These are phyloP conservation scores for Eonycteris spelaea DNA, from an alignment of 2,113 vertebrate species.

Conservation along the genomic window DNA sequence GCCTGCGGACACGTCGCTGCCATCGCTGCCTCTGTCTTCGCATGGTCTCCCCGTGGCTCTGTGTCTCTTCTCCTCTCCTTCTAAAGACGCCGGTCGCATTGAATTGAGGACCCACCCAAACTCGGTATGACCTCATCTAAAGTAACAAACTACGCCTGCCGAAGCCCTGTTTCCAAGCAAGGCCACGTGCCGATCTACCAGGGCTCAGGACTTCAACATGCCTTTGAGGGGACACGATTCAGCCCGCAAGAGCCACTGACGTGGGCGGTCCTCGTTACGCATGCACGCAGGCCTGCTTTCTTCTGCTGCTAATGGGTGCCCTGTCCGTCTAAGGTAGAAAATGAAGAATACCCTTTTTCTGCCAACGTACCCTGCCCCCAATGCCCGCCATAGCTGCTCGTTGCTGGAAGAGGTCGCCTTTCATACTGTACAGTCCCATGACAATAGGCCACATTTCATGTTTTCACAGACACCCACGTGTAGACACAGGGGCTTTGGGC, in stretches of 20 bases:
- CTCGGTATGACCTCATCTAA: background rate
- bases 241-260: background rate
- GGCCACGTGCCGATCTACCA: background rate
- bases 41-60: accelerated
- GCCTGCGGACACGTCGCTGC: accelerated
- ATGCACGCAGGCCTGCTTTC: accelerated
- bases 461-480: background rate
- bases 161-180: background rate
- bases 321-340: background rate
- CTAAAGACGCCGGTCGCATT: background rate
- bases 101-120: too few relatives aligned
- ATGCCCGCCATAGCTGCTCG: too few relatives aligned
- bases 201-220: background rate
- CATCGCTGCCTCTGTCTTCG: background rate
- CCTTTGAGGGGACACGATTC: too few relatives aligned
- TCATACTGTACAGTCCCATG: accelerated
- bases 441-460: background rate
- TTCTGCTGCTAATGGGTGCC: accelerated
- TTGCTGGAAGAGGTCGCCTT: accelerated
- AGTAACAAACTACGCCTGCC: too few relatives aligned
- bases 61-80: background rate
- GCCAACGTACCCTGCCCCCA: background rate
- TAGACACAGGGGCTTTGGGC: accelerated
- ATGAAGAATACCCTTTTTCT: background rate
- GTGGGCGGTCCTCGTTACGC: background rate